Percentiles rank a stretch among this genome's conserved stretches.
phyloP scores from a whole-genome alignment of 2,113 vertebrate species.

The Poecilia latipinna region DNA sequence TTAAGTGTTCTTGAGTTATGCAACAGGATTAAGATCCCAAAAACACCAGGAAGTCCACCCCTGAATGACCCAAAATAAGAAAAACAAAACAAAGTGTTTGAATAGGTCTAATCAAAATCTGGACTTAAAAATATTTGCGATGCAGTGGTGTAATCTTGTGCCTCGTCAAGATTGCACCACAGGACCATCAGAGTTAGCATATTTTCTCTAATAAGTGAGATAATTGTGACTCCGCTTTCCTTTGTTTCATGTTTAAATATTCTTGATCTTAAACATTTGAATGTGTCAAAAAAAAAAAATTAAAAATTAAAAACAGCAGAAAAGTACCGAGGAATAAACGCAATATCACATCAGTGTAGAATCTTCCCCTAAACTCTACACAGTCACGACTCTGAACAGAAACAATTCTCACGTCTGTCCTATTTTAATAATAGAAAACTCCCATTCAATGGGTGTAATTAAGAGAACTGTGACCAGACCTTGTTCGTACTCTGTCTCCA shows the following conservation, averaged over 20 bases:
- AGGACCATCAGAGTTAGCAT: background rate
- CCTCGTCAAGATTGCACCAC: background rate
- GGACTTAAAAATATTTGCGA: background rate
- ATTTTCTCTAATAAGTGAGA: background rate
- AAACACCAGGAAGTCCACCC: too few species aligned
- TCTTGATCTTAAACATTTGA: background rate
- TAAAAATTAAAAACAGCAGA: too few species aligned
- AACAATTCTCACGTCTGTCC: conserved; percentile 47
- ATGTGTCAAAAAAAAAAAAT: too few species aligned
- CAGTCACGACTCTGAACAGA: conserved; percentile 29
- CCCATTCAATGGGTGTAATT: conserved; percentile 63
- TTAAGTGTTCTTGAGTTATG: too few species aligned
- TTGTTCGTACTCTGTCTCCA: conserved; percentile 33
- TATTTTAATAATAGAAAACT: conserved; percentile 65
- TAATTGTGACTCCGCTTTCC: background rate
- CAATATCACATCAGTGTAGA: background rate
- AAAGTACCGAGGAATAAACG: too few species aligned
- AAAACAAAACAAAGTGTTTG: too few species aligned
- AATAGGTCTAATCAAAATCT: too few species aligned
- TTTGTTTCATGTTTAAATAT: background rate
- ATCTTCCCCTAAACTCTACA: conserved; percentile 21
- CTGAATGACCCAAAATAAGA: too few species aligned
- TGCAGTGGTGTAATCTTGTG: background rate
- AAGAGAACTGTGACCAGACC: conserved; percentile 49
- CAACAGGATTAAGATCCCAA: too few species aligned